Evolutionary conservation across 2,797 vertebrate genomes (phyloP).

Genomic region (Mormyrops boulengeri): DNA sequence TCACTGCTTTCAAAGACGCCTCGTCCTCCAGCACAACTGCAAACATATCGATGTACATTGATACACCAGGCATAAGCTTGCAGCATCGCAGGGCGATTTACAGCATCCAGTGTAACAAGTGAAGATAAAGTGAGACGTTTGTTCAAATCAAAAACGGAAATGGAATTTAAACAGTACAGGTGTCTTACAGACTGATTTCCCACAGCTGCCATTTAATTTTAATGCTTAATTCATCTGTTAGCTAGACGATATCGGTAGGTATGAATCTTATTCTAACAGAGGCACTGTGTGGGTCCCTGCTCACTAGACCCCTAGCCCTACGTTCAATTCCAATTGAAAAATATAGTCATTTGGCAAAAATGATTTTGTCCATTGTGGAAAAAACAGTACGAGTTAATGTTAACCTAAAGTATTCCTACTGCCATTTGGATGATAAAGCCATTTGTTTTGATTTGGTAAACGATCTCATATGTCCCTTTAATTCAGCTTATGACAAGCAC

Average conservation of each 20-base stretch:
- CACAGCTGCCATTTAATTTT: slow-evolving; percentile 25
- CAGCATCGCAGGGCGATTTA: not conserved
- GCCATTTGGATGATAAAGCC: not conserved
- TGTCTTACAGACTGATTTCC: not conserved
- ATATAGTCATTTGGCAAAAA: slow-evolving; percentile 1
- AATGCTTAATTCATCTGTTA: slow-evolving; percentile 5
- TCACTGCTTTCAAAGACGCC: not conserved
- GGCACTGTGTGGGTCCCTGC: not conserved
- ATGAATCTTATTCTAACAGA: not conserved
- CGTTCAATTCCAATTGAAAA: not conserved
- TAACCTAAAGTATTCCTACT: not conserved
- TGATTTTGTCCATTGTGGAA: not conserved
- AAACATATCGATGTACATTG: not conserved
- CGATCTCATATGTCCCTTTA: slow-evolving; percentile 18
- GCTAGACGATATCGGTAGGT: not conserved
- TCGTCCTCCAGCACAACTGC: slow-evolving; percentile 1
- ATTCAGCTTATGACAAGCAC: slow-evolving; percentile 33
- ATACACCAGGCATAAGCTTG: slow-evolving; percentile 8
- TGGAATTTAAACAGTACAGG: not conserved
- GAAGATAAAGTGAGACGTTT: slow-evolving; percentile 3
- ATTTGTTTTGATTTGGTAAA: slow-evolving; percentile 23
- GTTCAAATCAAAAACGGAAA: slow-evolving; percentile 3
- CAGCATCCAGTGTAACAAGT: slow-evolving; percentile 8
- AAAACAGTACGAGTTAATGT: not conserved
- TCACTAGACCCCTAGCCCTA: not conserved